Evolutionary conservation across 2,888 invertebrate species (phyloP).

Genomic region (Nasonovia ribisnigri): DNA sequence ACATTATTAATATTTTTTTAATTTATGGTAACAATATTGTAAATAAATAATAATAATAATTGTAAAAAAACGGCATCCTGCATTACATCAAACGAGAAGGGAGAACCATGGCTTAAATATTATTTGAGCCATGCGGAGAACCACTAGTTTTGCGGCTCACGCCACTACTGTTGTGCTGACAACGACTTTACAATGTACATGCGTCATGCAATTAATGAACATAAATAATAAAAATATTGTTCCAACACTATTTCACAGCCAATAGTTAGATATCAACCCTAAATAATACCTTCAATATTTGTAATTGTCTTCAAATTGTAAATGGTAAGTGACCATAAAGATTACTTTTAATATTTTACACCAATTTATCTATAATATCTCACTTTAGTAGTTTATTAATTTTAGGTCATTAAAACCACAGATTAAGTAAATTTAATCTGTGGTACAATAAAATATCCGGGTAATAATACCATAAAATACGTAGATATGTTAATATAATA

Average conservation of each 20-base stretch:
- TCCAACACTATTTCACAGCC: not conserved
- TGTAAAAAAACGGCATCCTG: not conserved
- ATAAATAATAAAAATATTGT: not conserved
- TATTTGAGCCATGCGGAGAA: no score
- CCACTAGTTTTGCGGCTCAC: not conserved
- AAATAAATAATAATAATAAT: not conserved
- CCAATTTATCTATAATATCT: not conserved
- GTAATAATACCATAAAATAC: no score
- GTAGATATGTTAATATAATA: no score
- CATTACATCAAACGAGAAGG: not conserved
- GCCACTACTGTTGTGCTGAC: not conserved
- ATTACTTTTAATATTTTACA: not conserved
- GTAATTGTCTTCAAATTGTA: not conserved
- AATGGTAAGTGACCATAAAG: not conserved
- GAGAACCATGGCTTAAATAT: no score
- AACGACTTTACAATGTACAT: not conserved
- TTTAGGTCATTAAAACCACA: no score
- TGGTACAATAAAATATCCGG: no score
- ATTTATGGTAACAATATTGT: not conserved
- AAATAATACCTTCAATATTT: not conserved
- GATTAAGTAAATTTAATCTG: no score
- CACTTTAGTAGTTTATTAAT: no score
- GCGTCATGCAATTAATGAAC: not conserved
- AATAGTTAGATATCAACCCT: not conserved
- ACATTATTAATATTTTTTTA: not conserved